These are phyloP conservation scores for Stichopus horrens DNA, from an alignment of 53 echinoderm and acorn worm genomes.

Conservation along the genomic window DNA sequence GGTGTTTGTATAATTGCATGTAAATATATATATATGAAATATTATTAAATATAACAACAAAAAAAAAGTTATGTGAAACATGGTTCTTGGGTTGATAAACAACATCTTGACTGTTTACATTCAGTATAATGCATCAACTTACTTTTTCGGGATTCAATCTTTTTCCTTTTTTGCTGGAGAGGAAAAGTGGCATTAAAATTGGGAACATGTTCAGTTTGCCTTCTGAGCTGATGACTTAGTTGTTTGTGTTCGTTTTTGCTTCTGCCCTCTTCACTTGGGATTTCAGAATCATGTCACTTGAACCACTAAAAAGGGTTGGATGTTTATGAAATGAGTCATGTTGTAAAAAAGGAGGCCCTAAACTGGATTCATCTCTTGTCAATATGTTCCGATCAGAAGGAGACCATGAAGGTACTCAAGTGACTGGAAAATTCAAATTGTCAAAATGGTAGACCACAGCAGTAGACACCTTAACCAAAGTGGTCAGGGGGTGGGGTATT, in stretches of 20 bases:
- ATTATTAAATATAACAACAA: neutral
- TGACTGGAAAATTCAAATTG: no score
- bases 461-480: neutral
- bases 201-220: no score
- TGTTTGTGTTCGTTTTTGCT: neutral
- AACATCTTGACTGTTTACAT: slow-evolving; percentile 17
- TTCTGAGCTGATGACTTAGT: no score
- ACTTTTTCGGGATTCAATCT: neutral
- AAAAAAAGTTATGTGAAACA: slow-evolving; percentile 31
- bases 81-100: slow-evolving; percentile 22
- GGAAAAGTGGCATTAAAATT: neutral
- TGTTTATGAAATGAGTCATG: no score
- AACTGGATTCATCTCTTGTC: no score
- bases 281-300: no score
- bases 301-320: no score
- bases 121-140: neutral
- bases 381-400: no score
- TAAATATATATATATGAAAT: slow-evolving; percentile 46
- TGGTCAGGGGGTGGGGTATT: neutral
- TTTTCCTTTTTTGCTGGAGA: neutral
- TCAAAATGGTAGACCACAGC: neutral
- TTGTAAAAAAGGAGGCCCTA: no score
- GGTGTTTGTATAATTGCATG: slow-evolving; percentile 45
- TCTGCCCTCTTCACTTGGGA: neutral
- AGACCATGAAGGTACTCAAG: no score